Evolutionary conservation across 2,113 vertebrate species (phyloP).

Genomic region (Struthio camelus): DNA sequence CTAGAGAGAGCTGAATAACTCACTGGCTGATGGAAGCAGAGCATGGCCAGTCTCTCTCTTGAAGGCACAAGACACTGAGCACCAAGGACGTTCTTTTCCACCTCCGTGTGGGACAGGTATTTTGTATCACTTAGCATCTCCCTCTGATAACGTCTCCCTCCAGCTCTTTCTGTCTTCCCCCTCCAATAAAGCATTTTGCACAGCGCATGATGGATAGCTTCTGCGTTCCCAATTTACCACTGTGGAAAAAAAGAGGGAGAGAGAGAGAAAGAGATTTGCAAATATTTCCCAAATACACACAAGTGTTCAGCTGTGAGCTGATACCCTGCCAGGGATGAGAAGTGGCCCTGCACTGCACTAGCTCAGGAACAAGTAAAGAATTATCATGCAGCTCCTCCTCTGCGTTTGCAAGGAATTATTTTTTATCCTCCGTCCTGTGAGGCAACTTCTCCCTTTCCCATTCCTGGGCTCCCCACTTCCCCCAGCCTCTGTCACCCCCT

Average conservation of each 20-base stretch:
- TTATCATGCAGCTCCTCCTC: neutral
- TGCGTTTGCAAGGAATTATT: neutral
- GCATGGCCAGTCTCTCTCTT: neutral
- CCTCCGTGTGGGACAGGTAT: neutral
- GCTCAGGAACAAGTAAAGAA: neutral
- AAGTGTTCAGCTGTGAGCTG: neutral
- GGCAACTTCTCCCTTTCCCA: neutral
- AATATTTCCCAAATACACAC: neutral
- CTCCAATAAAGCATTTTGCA: neutral
- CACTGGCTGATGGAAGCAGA: neutral
- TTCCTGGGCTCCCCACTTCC: neutral
- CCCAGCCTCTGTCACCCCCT: neutral
- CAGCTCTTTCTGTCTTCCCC: neutral
- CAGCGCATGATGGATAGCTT: neutral
- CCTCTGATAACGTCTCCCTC: neutral
- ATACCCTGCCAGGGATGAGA: neutral
- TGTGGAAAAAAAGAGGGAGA: neutral
- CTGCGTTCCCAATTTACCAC: neutral
- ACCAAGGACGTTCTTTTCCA: neutral
- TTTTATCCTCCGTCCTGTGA: neutral
- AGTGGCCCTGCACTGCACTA: rapidly evolving
- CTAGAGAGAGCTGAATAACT: neutral
- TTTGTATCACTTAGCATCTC: neutral
- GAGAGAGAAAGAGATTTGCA: neutral
- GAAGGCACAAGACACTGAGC: neutral